Conservation (phyloP, 2,797 vertebrate genomes). For the Natrix natrix region DNA sequence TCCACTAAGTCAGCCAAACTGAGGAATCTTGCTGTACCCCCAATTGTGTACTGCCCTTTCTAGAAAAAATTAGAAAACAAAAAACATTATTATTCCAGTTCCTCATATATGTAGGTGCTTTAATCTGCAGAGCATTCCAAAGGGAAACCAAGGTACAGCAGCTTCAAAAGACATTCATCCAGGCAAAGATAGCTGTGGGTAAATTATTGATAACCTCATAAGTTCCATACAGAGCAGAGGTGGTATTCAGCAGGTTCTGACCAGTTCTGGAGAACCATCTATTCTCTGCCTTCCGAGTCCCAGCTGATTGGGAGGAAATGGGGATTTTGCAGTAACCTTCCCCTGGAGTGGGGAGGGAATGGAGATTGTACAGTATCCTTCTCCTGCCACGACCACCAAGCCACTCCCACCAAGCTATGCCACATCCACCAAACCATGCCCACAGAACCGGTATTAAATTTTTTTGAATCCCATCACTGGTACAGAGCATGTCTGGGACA, state of each 20-base stretch:
- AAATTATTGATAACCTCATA: background rate
- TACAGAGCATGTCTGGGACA: background rate
- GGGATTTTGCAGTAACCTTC: too few species aligned
- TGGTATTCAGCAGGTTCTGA: too few species aligned
- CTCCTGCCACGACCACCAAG: too few species aligned
- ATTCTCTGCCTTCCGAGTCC: too few species aligned
- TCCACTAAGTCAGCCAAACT: conserved; percentile 90
- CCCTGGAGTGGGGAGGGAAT: too few species aligned
- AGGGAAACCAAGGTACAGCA: background rate
- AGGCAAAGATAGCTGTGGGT: background rate
- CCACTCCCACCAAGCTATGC: too few species aligned
- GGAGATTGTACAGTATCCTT: too few species aligned
- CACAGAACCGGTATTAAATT: too few species aligned
- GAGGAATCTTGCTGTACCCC: conserved; percentile 83
- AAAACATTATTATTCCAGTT: background rate
- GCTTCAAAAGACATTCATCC: background rate
- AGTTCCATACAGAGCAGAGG: background rate
- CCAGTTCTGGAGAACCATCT: too few species aligned
- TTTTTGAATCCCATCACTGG: too few species aligned
- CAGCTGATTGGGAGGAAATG: too few species aligned
- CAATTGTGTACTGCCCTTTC: conserved; percentile 88
- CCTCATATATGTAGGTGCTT: background rate
- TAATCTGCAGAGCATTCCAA: background rate
- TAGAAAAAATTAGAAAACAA: conserved; percentile 67
- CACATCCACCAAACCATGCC: too few species aligned